phyloP scores from a whole-genome alignment of 1,140 invertebrate genomes.

The Nebria ingens region DNA sequence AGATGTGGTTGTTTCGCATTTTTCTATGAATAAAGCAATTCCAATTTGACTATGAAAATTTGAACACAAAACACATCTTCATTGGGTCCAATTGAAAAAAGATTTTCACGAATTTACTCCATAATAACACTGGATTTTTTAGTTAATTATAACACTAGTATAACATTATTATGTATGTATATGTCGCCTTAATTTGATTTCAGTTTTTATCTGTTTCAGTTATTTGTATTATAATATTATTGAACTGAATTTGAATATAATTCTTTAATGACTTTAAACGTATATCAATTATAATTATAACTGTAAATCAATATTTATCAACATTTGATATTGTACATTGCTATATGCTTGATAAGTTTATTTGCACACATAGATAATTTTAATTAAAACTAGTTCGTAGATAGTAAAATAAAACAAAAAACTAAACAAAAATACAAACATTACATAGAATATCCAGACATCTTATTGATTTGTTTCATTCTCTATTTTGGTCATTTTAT shows the following conservation, averaged over 20 bases:
- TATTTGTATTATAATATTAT: background rate
- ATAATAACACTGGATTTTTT: too few species aligned
- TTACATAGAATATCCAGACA: background rate
- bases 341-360: conserved; percentile 7
- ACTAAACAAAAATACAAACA: background rate
- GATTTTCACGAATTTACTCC: background rate
- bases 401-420: background rate
- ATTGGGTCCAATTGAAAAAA: background rate
- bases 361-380: conserved; percentile 9
- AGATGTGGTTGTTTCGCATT: too few species aligned
- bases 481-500: too few species aligned
- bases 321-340: conserved; percentile 8
- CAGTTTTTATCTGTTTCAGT: conserved; percentile 1
- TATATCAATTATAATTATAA: conserved; percentile 10
- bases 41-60: too few species aligned
- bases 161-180: background rate
- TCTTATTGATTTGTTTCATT: too few species aligned
- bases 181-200: background rate
- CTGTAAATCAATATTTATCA: conserved; percentile 7
- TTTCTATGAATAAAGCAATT: too few species aligned
- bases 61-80: conserved; percentile 4
- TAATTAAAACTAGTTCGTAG: conserved; percentile 2
- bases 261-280: conserved; percentile 1
- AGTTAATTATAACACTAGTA: too few species aligned
- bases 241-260: conserved; percentile 3